These are phyloP conservation scores for Sebastiscus albofasciatus DNA, from an alignment of 2,797 vertebrate species.

Conservation along the genomic window DNA sequence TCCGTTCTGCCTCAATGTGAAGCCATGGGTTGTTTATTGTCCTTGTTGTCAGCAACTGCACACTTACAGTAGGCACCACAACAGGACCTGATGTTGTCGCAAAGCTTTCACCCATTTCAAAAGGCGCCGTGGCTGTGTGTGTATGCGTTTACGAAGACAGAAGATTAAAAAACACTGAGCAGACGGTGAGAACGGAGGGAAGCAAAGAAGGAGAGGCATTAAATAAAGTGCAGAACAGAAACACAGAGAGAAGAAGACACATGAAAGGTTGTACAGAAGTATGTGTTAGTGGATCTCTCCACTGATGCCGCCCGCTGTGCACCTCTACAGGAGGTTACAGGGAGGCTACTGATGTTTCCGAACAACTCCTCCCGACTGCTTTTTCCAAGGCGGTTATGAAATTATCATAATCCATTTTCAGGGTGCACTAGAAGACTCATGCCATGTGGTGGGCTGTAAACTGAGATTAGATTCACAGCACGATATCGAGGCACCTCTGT, in stretches of 20 bases:
- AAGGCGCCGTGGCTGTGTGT: neutral
- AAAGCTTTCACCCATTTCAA: conserved; percentile 53
- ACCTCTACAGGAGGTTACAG: conserved; percentile 46
- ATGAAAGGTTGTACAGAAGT: conserved; percentile 31
- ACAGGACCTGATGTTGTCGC: conserved; percentile 50
- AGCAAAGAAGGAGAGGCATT: neutral
- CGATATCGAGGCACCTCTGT: conserved; percentile 48
- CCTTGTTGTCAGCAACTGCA: conserved; percentile 48
- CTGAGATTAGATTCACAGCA: conserved; percentile 72
- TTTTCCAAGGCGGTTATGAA: conserved; percentile 48
- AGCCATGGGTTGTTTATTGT: conserved; percentile 56
- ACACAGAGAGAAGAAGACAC: conserved; percentile 6
- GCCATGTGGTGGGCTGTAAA: conserved; percentile 63
- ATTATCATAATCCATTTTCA: conserved; percentile 78
- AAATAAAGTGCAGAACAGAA: conserved; percentile 28
- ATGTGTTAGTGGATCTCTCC: conserved; percentile 35
- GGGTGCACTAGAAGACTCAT: conserved; percentile 52
- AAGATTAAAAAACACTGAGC: conserved; percentile 20
- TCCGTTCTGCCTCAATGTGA: conserved; percentile 60
- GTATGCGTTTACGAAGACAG: conserved; percentile 8
- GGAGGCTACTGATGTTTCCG: conserved; percentile 49
- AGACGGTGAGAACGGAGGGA: neutral
- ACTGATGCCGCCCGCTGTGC: conserved; percentile 42
- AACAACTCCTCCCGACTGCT: conserved; percentile 29
- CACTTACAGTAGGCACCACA: conserved; percentile 43